Base-by-base conservation (phyloP, 1,140 invertebrate genomes). In the Drosophila parvula region DNA sequence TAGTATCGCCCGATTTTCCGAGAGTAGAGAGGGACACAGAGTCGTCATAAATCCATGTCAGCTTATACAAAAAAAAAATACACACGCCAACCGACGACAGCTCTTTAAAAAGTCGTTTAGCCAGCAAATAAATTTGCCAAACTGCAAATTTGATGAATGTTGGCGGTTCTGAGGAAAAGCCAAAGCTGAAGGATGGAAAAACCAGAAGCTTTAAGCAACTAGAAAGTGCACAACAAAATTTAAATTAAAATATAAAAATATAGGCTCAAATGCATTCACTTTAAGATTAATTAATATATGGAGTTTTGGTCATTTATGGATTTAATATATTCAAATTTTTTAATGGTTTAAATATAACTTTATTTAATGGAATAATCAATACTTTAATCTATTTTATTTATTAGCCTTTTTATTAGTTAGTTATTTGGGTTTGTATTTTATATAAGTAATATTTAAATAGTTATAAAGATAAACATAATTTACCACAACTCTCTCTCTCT, bases 41-140 rank as follows among this genome's bases (percentile, higher is more conserved):
- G 51, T 58, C 67, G 55, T 83, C 80, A 88, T 88, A 88, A 88
- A 89, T 89, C 81, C 84, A 88, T 65, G 84, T 84, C 84, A 89
- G 68, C 55, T 88, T 79, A 79, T 60, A 69, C 67, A 64, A 27
- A 53, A 6, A 40, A 51, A 53, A 38, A 14, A 77, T 77, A 70
- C 47, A 74, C 58, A 56, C 59, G 74, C 59, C 79, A 67, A 43
- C 40, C 81, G 47, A 47, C 76, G 71, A 82, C 83, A 88, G 82
- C 61, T 79, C 79, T 74, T 86, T 82, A 88, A 83, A 88, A 83
- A 83, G 79, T 83, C 79, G 71, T 86, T 86, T 74, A 77, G 83
- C 55, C 67, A 64, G 60, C 51, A 65, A 82, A 63, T 67, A 63
- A 74, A 79, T 77, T 82, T 77, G 51, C 70, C 62, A 81, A 60